Percentiles rank a stretch among this genome's conserved stretches.
Evolutionary conservation across 2,113 vertebrate species (phyloP).

Genomic region (Pseudorhombus dupliciocellatus): DNA sequence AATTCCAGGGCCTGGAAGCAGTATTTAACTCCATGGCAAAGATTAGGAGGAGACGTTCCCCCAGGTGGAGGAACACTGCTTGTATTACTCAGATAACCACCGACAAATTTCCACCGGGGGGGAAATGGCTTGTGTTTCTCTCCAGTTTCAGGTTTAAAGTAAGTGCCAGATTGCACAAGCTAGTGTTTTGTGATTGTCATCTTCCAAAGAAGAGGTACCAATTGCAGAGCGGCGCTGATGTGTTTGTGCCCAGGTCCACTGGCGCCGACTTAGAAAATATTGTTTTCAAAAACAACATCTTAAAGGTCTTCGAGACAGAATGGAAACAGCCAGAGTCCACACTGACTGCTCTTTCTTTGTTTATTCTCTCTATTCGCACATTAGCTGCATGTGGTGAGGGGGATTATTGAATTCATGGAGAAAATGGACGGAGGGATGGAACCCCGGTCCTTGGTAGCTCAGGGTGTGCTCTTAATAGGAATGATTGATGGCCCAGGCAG

Average conservation of each 20-base stretch:
- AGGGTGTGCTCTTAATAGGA: neutral
- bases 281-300: constrained; percentile 10
- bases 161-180: constrained; percentile 3
- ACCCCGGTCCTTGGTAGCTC: neutral
- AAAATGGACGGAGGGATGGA: neutral
- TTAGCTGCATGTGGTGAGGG: neutral
- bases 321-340: constrained; percentile 4
- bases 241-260: constrained; percentile 22
- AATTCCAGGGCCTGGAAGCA: neutral
- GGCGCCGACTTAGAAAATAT: neutral
- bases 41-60: neutral
- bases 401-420: neutral
- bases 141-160: neutral
- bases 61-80: constrained; percentile 8
- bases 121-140: constrained; percentile 10
- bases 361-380: neutral
- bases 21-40: constrained; percentile 6
- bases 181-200: constrained; percentile 31
- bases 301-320: constrained; percentile 35
- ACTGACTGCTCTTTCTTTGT: neutral
- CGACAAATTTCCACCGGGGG: neutral
- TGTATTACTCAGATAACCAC: constrained; percentile 11
- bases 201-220: constrained; percentile 9
- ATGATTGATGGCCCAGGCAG: neutral
- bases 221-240: constrained; percentile 11